Conservation (phyloP, 2,888 invertebrate genomes). For the Vesta saturnalis region DNA sequence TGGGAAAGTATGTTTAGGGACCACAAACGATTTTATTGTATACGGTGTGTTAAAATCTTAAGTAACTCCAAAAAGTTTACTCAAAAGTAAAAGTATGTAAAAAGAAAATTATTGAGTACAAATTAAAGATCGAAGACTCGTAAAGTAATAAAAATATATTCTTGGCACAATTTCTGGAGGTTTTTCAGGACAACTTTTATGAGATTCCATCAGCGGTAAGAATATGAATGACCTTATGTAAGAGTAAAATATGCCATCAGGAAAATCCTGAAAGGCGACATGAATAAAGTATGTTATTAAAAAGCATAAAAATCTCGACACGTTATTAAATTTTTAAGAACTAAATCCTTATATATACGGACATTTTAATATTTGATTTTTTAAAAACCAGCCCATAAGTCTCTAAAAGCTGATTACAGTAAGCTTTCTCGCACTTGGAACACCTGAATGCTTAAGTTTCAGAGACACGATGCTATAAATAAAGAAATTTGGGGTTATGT, state of each 20-base stretch:
- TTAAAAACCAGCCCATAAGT: constrained; percentile 54
- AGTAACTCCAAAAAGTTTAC: background rate
- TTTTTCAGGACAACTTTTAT: constrained; percentile 29
- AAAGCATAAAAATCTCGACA: constrained; percentile 52
- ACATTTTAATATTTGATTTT: constrained; percentile 54
- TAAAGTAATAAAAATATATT: constrained; percentile 28
- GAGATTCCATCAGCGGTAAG: constrained; percentile 39
- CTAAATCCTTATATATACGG: constrained; percentile 50
- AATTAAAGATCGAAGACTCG: constrained; percentile 11
- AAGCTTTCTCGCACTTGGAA: constrained; percentile 44
- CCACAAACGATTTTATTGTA: no score
- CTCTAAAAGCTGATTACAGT: constrained; percentile 52
- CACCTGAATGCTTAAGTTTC: constrained; percentile 11
- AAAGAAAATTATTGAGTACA: constrained; percentile 11
- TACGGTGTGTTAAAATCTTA: background rate
- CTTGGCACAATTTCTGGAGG: constrained; percentile 25
- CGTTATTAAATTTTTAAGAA: constrained; percentile 54
- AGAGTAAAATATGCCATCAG: constrained; percentile 48
- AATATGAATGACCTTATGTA: constrained; percentile 44
- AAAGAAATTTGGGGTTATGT: background rate
- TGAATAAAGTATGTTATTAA: constrained; percentile 53
- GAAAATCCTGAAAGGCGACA: constrained; percentile 45
- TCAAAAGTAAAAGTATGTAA: background rate
- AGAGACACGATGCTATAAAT: background rate
- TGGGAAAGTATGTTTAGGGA: no score